These are phyloP conservation scores for Poecilia velifera DNA, from an alignment of 2,797 vertebrate species.

Conservation along the genomic window DNA sequence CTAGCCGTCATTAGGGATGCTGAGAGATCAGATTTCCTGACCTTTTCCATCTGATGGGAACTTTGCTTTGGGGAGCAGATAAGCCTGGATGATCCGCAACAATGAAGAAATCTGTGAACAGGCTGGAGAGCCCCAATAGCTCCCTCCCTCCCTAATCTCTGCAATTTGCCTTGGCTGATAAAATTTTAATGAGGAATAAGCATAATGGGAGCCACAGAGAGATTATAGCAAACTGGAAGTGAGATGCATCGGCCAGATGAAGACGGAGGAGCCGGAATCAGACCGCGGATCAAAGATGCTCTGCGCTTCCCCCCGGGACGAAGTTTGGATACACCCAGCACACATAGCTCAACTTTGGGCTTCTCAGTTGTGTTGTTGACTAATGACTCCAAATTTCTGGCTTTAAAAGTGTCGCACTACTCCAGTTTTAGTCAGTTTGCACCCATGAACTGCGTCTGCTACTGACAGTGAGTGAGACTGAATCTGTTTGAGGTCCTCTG, in stretches of 20 bases:
- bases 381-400: constrained; percentile 5
- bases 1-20: constrained; percentile 45
- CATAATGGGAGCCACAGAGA: constrained; percentile 73
- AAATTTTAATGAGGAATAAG: constrained; percentile 82
- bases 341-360: constrained; percentile 1
- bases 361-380: constrained; percentile 7
- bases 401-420: not conserved
- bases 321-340: constrained; percentile 12
- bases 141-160: constrained; percentile 73
- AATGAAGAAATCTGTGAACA: constrained; percentile 75
- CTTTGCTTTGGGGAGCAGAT: constrained; percentile 72
- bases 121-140: constrained; percentile 52
- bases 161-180: constrained; percentile 79
- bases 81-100: constrained; percentile 75
- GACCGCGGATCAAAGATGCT: constrained; percentile 35
- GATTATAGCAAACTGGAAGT: constrained; percentile 70
- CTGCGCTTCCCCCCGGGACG: not conserved
- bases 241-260: constrained; percentile 58
- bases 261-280: constrained; percentile 48
- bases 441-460: not conserved
- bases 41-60: constrained; percentile 68
- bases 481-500: not conserved
- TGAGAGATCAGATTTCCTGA: constrained; percentile 69
- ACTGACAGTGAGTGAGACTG: not conserved
- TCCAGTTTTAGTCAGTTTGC: not conserved